Conservation (phyloP, 2,888 invertebrate genomes). For the Archips xylosteana region DNA sequence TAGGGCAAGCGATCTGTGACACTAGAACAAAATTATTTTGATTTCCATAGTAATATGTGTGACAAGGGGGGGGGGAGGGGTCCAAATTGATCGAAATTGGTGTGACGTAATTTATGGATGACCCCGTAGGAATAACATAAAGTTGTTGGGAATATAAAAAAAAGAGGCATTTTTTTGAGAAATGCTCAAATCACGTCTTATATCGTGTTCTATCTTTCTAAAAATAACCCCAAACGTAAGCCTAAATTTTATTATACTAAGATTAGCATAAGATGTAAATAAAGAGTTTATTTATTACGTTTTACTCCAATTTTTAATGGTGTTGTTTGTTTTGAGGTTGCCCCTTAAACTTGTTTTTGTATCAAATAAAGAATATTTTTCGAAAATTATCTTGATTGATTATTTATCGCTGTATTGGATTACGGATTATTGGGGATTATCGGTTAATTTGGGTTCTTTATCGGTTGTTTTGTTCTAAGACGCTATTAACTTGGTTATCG, state of each 20-base stretch:
- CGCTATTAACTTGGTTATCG: neutral
- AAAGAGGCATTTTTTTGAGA: neutral
- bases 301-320: constrained; percentile 59
- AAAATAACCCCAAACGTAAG: constrained; percentile 30
- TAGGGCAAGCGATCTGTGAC: no score
- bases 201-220: neutral
- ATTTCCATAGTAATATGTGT: no score
- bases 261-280: constrained; percentile 57
- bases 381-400: constrained; percentile 46
- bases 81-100: no score
- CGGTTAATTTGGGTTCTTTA: constrained; percentile 19
- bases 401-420: constrained; percentile 30
- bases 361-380: constrained; percentile 64
- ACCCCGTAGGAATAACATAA: no score
- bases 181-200: neutral
- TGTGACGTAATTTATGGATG: no score
- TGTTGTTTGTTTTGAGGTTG: constrained; percentile 66
- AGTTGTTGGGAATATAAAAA: no score
- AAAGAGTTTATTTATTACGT: constrained; percentile 54
- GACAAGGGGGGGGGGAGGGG: no score
- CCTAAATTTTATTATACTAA: constrained; percentile 47
- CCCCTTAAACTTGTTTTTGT: constrained; percentile 65
- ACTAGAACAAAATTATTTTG: no score
- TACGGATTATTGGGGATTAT: constrained; percentile 33
- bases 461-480: constrained; percentile 12